Evolutionary conservation across 2,888 invertebrate genomes (phyloP), one percentile per base, ranked within the genome.

Genomic region (Apoderus coryli): DNA sequence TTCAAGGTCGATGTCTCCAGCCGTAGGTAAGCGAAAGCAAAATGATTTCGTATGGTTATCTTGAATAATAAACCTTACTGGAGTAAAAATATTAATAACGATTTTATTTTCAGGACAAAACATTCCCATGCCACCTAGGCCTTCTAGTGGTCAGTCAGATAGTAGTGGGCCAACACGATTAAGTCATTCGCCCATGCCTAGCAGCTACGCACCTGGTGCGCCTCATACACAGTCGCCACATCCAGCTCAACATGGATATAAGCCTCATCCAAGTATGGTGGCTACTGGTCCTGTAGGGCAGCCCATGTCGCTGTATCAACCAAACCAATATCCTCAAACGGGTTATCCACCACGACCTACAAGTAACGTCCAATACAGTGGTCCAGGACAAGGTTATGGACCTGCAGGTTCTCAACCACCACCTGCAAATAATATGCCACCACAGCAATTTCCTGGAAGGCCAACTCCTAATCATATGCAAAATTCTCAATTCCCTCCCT

Each of bases 1-100:
- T 59, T 90, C 92, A 52, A 77, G 92, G 66, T 92, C 92, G 64
- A 90, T 92, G 84, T 92, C 93, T 63, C 92, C 93, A 54, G 90
- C 90, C 67, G 86, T 89, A 63, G 88, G 88, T 88, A 57, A 69
- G 84, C 42, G 9, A 9, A 27, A n/a, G 15, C 15, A 16, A 31
- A 22, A 24, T 11, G 10, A n/a, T 14, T 7, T 14, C 16, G 3
- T 22, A 15, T 6, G 10, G 9, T n/a, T n/a, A n/a, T n/a, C n/a
- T n/a, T n/a, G n/a, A n/a, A n/a, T n/a, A n/a, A n/a, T n/a, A n/a
- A n/a, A n/a, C n/a, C n/a, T n/a, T n/a, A n/a, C n/a, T n/a, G n/a
- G n/a, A n/a, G n/a, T n/a, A n/a, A n/a, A n/a, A n/a, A n/a, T n/a
- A n/a, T n/a, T n/a, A n/a, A n/a, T n/a, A n/a, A n/a, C n/a, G n/a